Conservation (phyloP, 1,140 invertebrate species). For the Dinoponera quadriceps region DNA sequence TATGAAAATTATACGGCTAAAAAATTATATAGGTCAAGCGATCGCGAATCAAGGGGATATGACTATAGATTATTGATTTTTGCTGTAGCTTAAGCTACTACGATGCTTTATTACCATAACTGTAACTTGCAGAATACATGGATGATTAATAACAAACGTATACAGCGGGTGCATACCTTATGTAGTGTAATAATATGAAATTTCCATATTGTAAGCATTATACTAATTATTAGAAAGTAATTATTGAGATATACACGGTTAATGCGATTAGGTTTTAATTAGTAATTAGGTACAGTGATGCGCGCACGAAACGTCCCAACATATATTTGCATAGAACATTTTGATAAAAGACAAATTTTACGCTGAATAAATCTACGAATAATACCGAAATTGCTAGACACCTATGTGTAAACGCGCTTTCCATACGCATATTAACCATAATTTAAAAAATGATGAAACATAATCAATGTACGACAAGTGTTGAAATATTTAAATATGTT, state of each 20-base stretch:
- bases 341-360: background rate
- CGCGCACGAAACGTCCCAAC: background rate
- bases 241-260: background rate
- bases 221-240: conserved; percentile 11
- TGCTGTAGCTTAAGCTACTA: conserved; percentile 21
- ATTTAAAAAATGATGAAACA: background rate
- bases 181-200: background rate
- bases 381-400: background rate
- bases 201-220: conserved; percentile 7
- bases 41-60: conserved; percentile 61
- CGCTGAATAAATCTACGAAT: background rate
- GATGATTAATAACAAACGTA: conserved; percentile 35
- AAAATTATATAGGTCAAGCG: conserved; percentile 62
- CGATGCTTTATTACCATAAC: conserved; percentile 36
- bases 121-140: conserved; percentile 36
- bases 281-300: background rate
- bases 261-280: background rate
- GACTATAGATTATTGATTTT: conserved; percentile 62
- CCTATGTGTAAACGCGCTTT: background rate
- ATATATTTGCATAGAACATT: conserved; percentile 18
- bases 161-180: background rate
- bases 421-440: background rate
- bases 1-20: conserved; percentile 60
- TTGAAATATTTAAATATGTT: background rate
- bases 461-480: background rate